phyloP scores from a whole-genome alignment of 1,140 invertebrate genomes.

The Sesamia nonagrioides region DNA sequence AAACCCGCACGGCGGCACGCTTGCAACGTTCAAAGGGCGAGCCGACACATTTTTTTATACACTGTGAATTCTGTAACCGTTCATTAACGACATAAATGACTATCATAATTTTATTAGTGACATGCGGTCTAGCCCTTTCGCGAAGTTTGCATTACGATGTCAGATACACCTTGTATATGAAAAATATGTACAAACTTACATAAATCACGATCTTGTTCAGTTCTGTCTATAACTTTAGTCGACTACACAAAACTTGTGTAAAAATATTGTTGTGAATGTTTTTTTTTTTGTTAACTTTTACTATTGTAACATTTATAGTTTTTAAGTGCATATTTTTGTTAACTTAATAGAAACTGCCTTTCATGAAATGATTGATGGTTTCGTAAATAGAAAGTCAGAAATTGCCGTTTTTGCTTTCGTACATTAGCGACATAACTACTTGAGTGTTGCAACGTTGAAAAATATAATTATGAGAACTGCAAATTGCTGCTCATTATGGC shows the following conservation, averaged over 20 bases:
- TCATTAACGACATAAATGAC: no score
- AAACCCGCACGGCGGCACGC: no score
- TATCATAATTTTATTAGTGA: no score
- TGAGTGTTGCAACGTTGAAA: conserved; percentile 5
- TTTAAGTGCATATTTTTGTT: conserved; percentile 24
- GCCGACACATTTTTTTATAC: no score
- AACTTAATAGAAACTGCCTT: background rate
- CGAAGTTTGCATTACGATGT: no score
- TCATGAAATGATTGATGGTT: conserved; percentile 9
- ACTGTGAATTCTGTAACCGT: no score
- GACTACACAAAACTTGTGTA: background rate
- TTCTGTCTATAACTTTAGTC: background rate
- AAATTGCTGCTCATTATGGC: background rate
- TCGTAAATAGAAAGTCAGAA: conserved; percentile 13
- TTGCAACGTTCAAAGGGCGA: no score
- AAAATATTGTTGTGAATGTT: background rate
- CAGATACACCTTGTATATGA: no score
- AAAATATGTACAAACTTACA: no score
- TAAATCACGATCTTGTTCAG: no score
- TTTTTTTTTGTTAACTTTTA: background rate
- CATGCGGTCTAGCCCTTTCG: no score
- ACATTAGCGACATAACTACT: background rate
- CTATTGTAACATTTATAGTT: background rate
- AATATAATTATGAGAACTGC: background rate
- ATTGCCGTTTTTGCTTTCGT: background rate